These are phyloP conservation scores for Drosophila carrolli DNA, from an alignment of 1,140 invertebrate genomes.

Conservation along the genomic window DNA sequence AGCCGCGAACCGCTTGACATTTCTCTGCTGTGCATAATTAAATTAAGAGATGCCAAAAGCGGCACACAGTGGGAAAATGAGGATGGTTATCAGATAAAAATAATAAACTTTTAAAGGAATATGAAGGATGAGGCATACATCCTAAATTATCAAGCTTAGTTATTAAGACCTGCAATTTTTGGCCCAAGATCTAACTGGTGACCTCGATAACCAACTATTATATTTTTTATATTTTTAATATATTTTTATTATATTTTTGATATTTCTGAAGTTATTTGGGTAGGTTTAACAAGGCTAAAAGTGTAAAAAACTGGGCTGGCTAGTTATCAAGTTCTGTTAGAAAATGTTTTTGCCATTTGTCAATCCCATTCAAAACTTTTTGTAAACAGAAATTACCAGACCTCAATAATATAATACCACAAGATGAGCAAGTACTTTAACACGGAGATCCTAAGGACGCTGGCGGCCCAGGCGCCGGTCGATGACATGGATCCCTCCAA, in stretches of 20 bases:
- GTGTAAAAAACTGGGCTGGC: not conserved
- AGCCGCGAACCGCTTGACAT: constrained; percentile 71
- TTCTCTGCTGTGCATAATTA: constrained; percentile 76
- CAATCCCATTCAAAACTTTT: not conserved
- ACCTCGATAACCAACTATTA: too few relatives aligned
- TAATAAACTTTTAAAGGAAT: too few relatives aligned
- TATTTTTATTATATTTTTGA: too few relatives aligned
- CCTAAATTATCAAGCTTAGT: not conserved
- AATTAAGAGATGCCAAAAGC: constrained; percentile 64
- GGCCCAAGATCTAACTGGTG: too few relatives aligned
- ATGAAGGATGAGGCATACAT: not conserved
- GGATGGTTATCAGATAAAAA: not conserved
- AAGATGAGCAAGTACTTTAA: constrained; percentile 5
- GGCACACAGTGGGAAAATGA: constrained; percentile 11
- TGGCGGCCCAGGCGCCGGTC: not conserved
- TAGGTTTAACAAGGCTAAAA: too few relatives aligned
- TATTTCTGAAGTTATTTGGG: too few relatives aligned
- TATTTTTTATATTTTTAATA: too few relatives aligned
- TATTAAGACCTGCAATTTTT: too few relatives aligned
- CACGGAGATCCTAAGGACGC: not conserved
- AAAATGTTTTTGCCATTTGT: not conserved
- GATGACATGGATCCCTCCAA: not conserved
- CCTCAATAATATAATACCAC: not conserved
- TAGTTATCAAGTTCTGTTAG: too few relatives aligned
- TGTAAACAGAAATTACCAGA: not conserved